Evolutionary conservation across 2,113 vertebrate genomes (phyloP), one percentile per base, ranked within the genome.

Genomic region (Thalassarche chlororhynchos): DNA sequence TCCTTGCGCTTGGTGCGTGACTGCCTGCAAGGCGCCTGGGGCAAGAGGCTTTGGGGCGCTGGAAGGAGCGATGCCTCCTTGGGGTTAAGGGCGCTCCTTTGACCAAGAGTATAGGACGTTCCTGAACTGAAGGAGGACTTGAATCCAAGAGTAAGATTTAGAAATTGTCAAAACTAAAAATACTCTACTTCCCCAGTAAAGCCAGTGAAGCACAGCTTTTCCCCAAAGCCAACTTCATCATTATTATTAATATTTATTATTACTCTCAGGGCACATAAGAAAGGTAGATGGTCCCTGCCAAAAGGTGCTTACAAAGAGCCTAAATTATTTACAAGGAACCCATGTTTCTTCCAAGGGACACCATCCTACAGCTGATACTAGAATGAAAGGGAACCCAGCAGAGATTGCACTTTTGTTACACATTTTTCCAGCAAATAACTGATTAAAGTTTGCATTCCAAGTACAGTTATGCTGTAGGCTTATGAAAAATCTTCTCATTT

Each of bases 401-500:
- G 77, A 81, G 38, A 69, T 1, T 34, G 42, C 17, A 52, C 12
- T 92, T 93, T 46, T 60, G 68, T 90, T 93, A 62, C 32, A 54
- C 7, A n/a, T 69, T 93, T 90, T 72, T 64, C 64, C 65, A 92
- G 55, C 69, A 92, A 95, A 77, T 57, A 87, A 61, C 90, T 64
- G 69, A 97, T 92, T 92, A 90, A 90, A 96, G 72, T 81, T 90
- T 68, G 47, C 70, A 87, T 92, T 93, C 40, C 52, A 66, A 89
- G 47, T 46, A 40, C 58, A 94, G 72, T 47, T 68, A 90, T n/a
- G 72, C 86, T 90, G 38, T 44, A 93, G 83, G 65, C 72, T 92
- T 95, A 78, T 60, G 68, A 95, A 89, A 94, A 92, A 95, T 74
- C 49, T 90, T 84, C 93, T 97, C 44, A 96, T 96, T 93, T 97